Evolutionary conservation across 2,888 invertebrate species (phyloP), one percentile per base, ranked within the genome.

Genomic region (Zygogramma bicolorata): DNA sequence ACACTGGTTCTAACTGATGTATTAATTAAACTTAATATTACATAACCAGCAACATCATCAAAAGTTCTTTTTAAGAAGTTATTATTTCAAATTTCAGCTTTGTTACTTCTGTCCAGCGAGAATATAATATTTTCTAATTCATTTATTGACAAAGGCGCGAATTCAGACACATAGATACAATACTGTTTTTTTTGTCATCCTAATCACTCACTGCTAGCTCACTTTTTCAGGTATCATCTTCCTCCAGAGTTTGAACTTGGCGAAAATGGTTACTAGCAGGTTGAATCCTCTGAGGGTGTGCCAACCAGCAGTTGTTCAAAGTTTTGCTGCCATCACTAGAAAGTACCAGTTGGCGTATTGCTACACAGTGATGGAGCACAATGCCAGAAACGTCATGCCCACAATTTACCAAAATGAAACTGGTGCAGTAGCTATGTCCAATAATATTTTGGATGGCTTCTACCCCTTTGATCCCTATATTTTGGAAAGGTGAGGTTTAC

Each of bases 391-490:
- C 60, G 88, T 88, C 67, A 83, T 93, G 68, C 91, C 92, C 0
- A 88, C 90, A 0, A 87, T 91, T 1, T 89, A 90, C 78, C 87
- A 88, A 13, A 89, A 89, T 81, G 88, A 89, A 6, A 86, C 86
- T 75, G 88, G 88, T 5, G 77, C 84, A 7, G 71, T 83, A 6
- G 72, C 84, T 7, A 79, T 84, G 10, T 82, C 81, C 1, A 86
- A 88, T 42, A 88, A 89, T 40, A 81, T 90, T 13, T 88, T 89
- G 68, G 88, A 82, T 65, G 88, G 91, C 1, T 96, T 94, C 88
- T 98, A 96, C 85, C 98, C 98, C 0, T 98, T 97, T 84, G 97
- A 97, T 87, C 96, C 96, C 0, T 97, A 94, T 84, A 86, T 93
- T 15, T 88, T 98, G 58, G 90, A 92, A 80, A 90, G 89, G 92